phyloP scores from a whole-genome alignment of 2,113 vertebrate species.

The Leptocoma aspasia region DNA sequence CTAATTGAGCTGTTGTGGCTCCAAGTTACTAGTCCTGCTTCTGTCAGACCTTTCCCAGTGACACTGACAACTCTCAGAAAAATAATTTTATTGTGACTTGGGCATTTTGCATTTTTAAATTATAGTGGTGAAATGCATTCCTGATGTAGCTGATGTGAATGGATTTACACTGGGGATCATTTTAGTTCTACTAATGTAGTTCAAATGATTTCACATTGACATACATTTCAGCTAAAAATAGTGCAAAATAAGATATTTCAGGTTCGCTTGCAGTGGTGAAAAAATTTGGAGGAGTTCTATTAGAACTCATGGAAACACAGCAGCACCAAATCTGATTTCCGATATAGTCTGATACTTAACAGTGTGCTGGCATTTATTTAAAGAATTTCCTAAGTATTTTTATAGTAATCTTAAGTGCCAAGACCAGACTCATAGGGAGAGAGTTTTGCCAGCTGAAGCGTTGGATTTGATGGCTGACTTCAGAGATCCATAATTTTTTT shows the following conservation, averaged over 20 bases:
- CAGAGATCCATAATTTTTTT: background rate
- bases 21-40: background rate
- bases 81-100: background rate
- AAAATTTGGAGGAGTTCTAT: background rate
- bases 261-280: background rate
- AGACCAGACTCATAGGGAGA: background rate
- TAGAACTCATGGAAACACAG: conserved; percentile 1
- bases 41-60: background rate
- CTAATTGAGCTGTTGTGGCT: background rate
- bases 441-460: background rate
- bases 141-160: background rate
- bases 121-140: background rate
- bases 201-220: conserved; percentile 34
- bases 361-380: background rate
- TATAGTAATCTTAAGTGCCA: background rate
- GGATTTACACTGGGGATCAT: background rate
- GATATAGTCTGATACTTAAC: background rate
- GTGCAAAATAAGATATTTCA: conserved; percentile 17
- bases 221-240: conserved; percentile 56
- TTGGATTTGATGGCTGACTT: background rate
- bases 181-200: conserved; percentile 20
- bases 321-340: background rate
- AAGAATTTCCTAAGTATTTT: background rate
- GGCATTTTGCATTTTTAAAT: background rate
- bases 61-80: background rate